phyloP scores from a whole-genome alignment of 2,888 invertebrate genomes.

The Phlogophora meticulosa region DNA sequence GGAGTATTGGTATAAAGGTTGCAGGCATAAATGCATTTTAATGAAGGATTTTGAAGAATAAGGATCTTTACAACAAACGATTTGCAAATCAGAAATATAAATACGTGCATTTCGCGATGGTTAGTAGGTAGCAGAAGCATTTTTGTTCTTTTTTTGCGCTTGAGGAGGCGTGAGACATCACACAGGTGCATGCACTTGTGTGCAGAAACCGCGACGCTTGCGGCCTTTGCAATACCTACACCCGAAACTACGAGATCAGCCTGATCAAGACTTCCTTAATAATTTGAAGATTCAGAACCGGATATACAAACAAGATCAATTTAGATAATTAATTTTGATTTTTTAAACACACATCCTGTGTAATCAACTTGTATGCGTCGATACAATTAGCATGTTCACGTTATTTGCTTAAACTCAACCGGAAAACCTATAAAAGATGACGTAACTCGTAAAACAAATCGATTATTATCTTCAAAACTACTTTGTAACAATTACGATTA shows the following conservation, averaged over 20 bases:
- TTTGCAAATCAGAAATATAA: not conserved
- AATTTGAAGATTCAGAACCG: conserved; percentile 18
- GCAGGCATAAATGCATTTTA: conserved; percentile 25
- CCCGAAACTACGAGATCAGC: conserved; percentile 4
- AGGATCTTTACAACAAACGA: conserved; percentile 11
- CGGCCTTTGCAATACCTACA: not conserved
- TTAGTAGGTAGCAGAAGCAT: not conserved
- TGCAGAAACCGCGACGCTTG: not conserved
- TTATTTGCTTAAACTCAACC: conserved; percentile 33
- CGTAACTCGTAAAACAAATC: conserved; percentile 41
- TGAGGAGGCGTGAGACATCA: not conserved
- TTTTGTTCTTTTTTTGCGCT: not conserved
- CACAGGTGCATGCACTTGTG: not conserved
- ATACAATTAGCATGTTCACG: conserved; percentile 45
- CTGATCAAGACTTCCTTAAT: conserved; percentile 5
- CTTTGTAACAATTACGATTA: conserved; percentile 42
- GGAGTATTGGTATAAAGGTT: conserved; percentile 34
- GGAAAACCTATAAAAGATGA: conserved; percentile 48
- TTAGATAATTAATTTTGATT: not conserved
- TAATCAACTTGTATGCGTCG: conserved; percentile 12
- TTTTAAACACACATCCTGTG: conserved; percentile 27
- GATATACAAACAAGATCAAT: conserved; percentile 10
- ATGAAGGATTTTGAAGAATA: conserved; percentile 15
- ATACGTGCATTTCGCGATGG: not conserved
- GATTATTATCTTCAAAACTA: conserved; percentile 40